Evolutionary conservation across 2,888 invertebrate genomes (phyloP), one percentile per base, ranked within the genome.

Genomic region (Prostheceraeus crozeri): DNA sequence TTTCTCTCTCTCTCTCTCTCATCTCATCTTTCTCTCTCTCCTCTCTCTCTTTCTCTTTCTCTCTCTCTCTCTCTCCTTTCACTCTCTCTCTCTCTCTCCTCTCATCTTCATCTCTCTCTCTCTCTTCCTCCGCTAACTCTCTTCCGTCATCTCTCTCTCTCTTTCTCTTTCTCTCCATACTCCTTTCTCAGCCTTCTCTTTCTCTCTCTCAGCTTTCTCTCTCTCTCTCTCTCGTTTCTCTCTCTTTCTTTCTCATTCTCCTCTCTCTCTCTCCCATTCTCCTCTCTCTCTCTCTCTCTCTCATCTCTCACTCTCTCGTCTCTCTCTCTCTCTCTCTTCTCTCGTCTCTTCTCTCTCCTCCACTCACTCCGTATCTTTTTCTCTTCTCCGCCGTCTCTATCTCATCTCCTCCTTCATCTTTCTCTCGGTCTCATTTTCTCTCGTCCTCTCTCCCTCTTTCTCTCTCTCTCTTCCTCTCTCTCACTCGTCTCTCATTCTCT

Each of bases 221-320:
- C 35, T 21, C 35, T 21, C 35, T 52, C 52, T 52, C 52, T 52
- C 23, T 52, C 52, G n/a, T 45, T 14, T 45, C 45, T 45, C 45
- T 45, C 16, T 45, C 45, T 45, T 14, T 45, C 45, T 45, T 14
- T 45, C 45, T 45, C 45, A 11, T 14, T 45, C 45, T 45, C 45
- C 45, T 16, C 16, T 16, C 16, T 16, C 16, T 16, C 45, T 19
- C 19, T 19, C 19, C 33, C 19, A 11, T 31, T 19, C 33, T 52
- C 19, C 52, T 52, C 52, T 52, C 52, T 52, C 52, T 52, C 52
- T 52, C 52, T 31, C 52, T 52, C 52, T 52, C 52, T 52, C 52
- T 52, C 52, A n/a, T 31, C 52, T 52, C 52, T 52, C 52, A 31
- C 33, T 52, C 52, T 52, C 52, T 52, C 52, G n/a, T 52, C 52